Percentiles rank a stretch among this genome's conserved stretches.
These are phyloP conservation scores for Chlorodrepanis virens DNA, from an alignment of 2,113 vertebrate genomes.

Conservation along the genomic window DNA sequence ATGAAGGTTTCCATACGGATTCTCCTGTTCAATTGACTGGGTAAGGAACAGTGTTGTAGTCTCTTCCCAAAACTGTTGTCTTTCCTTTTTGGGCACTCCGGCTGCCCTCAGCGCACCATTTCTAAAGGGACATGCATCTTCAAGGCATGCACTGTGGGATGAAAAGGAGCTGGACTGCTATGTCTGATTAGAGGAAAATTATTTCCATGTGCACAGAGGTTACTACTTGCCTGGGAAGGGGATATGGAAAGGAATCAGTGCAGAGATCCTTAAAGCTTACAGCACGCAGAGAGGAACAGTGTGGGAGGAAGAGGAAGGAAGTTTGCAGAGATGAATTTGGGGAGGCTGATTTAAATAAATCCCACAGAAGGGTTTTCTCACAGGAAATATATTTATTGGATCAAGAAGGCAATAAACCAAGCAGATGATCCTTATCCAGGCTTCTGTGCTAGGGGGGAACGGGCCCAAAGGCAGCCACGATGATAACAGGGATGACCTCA, in stretches of 20 bases:
- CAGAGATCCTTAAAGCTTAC: background rate
- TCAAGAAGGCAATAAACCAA: constrained; percentile 48
- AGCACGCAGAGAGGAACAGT: accelerated
- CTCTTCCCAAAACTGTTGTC: background rate
- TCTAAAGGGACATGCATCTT: background rate
- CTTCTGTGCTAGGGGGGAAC: constrained; percentile 45
- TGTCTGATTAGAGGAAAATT: background rate
- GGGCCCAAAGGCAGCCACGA: constrained; percentile 24
- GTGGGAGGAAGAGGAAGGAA: constrained; percentile 38
- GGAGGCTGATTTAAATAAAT: constrained; percentile 46
- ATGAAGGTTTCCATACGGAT: background rate
- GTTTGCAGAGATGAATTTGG: constrained; percentile 7
- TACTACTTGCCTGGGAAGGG: background rate
- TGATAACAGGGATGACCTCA: constrained; percentile 48
- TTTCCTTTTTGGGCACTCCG: background rate
- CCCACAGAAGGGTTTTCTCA: background rate
- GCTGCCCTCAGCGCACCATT: background rate
- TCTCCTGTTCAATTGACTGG: background rate
- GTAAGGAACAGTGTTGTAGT: background rate
- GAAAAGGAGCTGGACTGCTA: background rate
- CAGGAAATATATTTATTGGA: constrained; percentile 55
- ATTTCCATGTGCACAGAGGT: background rate
- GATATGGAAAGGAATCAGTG: background rate
- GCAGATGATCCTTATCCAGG: constrained; percentile 36
- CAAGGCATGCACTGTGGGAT: accelerated